These are phyloP conservation scores for Cyanoramphus novaezelandiae DNA, from an alignment of 2,113 vertebrate genomes.

Conservation along the genomic window DNA sequence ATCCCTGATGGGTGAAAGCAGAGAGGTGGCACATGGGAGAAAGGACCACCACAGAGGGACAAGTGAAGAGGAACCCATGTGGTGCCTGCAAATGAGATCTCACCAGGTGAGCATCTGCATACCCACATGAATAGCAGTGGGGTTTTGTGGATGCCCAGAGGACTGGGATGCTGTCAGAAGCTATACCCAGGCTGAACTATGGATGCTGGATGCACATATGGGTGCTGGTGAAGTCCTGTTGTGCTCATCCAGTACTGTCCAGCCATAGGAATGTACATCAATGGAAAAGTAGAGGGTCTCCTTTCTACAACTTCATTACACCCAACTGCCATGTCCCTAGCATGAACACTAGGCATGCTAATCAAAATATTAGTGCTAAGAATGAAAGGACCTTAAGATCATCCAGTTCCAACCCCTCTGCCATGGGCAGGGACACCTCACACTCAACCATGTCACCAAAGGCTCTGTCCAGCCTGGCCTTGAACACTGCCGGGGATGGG, in stretches of 20 bases:
- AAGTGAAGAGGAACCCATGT: not conserved
- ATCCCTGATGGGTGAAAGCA: not conserved
- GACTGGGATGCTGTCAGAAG: not conserved
- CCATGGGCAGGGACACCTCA: not conserved
- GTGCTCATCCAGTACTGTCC: not conserved
- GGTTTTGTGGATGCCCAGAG: not conserved
- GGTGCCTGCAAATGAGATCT: not conserved
- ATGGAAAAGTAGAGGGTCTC: not conserved
- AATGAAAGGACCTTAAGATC: not conserved
- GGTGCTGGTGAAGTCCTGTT: not conserved
- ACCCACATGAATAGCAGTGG: not conserved
- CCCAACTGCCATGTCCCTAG: rapidly evolving
- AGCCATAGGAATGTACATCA: rapidly evolving
- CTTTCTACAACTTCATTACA: not conserved
- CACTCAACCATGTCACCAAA: not conserved
- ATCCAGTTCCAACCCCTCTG: not conserved
- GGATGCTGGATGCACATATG: not conserved
- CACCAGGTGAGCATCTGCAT: not conserved
- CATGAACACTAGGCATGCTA: not conserved
- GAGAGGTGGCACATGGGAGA: not conserved
- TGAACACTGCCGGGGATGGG: not conserved
- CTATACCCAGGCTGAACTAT: not conserved
- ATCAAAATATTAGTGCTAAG: not conserved
- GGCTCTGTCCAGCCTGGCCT: not conserved
- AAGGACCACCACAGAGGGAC: rapidly evolving